phyloP scores from a whole-genome alignment of 1,140 invertebrate genomes.

The Telenomus remus region DNA sequence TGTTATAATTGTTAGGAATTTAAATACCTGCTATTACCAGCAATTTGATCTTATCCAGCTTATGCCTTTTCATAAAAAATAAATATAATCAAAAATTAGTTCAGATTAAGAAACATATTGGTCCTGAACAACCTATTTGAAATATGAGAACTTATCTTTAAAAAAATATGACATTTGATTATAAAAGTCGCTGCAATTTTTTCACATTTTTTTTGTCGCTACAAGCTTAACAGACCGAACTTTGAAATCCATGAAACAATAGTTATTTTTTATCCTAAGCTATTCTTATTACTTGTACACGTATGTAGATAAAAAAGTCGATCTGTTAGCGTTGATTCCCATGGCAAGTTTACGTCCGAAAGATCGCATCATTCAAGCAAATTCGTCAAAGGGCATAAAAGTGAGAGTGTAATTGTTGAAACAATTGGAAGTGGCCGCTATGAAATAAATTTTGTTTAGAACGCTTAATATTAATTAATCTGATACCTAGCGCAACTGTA shows the following conservation, averaged over 20 bases:
- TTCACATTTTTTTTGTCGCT: no score
- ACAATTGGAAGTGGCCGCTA: constrained; percentile 19
- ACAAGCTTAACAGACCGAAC: background rate
- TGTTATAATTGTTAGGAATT: no score
- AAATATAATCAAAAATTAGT: no score
- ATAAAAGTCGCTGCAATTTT: no score
- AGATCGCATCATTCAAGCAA: constrained; percentile 19
- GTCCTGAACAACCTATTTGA: no score
- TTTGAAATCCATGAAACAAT: background rate
- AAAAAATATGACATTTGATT: no score
- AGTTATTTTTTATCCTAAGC: background rate
- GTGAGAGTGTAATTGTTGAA: constrained; percentile 5
- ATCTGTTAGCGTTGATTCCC: background rate
- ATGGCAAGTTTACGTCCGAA: background rate
- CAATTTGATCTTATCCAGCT: no score
- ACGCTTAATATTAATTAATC: constrained; percentile 57
- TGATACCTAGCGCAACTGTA: constrained; percentile 44
- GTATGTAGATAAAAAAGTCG: background rate
- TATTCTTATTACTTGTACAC: background rate
- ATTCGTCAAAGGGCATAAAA: constrained; percentile 42
- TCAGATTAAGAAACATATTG: no score
- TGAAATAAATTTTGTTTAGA: constrained; percentile 44
- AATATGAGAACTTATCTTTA: no score
- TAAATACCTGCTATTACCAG: no score
- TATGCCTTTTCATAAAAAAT: no score